Conservation (phyloP, 2,797 vertebrate species). For the Sphenodon punctatus region DNA sequence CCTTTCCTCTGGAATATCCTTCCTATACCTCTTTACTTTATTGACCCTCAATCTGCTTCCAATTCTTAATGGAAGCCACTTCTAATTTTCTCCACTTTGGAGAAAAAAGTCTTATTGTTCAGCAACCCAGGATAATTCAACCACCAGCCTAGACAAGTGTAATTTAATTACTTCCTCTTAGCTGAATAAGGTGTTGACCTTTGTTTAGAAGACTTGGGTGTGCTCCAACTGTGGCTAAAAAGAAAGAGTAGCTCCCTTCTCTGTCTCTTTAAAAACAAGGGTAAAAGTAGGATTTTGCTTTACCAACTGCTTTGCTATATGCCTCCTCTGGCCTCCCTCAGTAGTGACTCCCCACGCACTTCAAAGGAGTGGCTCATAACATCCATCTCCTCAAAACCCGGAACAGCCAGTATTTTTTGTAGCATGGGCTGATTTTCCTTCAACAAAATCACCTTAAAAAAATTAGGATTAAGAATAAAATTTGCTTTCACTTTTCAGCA, state of each 20-base stretch:
- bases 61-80: slow-evolving; percentile 51
- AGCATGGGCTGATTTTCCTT: slow-evolving; percentile 11
- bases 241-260: slow-evolving; percentile 54
- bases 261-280: slow-evolving; percentile 52
- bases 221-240: slow-evolving; percentile 58
- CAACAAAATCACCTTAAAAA: not conserved
- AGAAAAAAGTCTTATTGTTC: slow-evolving; percentile 55
- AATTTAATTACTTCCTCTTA: slow-evolving; percentile 66
- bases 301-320: slow-evolving; percentile 39
- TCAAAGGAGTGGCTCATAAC: slow-evolving; percentile 31
- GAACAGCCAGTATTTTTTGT: not conserved
- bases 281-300: slow-evolving; percentile 55
- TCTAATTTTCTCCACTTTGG: slow-evolving; percentile 36
- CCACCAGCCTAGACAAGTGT: slow-evolving; percentile 51
- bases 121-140: slow-evolving; percentile 54
- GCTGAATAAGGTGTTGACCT: slow-evolving; percentile 58
- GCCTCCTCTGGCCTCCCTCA: not conserved
- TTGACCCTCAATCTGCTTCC: slow-evolving; percentile 1
- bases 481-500: too few species aligned
- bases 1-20: slow-evolving; percentile 2
- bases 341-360: not conserved
- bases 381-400: not conserved
- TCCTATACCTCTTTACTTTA: slow-evolving; percentile 40
- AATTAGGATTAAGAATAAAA: too few species aligned
- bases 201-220: slow-evolving; percentile 53